phyloP scores from a whole-genome alignment of 2,113 vertebrate genomes.

The Theristicus caerulescens region DNA sequence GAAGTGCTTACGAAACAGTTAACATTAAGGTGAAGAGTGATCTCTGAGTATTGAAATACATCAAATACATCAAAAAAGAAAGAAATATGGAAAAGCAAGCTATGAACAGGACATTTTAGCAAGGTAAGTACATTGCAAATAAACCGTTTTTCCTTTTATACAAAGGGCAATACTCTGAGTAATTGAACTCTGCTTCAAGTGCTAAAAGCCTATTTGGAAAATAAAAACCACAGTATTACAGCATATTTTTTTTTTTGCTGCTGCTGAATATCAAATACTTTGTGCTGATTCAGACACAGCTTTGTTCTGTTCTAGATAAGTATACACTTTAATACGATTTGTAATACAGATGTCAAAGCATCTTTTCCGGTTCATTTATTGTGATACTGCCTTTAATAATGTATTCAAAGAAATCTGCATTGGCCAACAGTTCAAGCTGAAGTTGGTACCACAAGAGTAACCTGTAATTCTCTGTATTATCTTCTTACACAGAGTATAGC shows the following conservation, averaged over 20 bases:
- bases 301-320: neutral
- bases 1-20: neutral
- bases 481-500: neutral
- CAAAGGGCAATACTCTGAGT: neutral
- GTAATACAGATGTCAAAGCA: conserved; percentile 12
- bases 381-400: neutral
- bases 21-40: neutral
- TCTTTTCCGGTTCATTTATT: neutral
- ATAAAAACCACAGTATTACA: neutral
- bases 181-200: neutral
- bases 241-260: neutral
- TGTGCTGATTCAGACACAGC: neutral
- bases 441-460: neutral
- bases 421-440: neutral
- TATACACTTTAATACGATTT: neutral
- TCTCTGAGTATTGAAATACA: neutral
- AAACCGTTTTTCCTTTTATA: neutral
- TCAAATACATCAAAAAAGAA: neutral
- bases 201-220: conserved; percentile 3
- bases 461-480: neutral
- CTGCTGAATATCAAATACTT: neutral
- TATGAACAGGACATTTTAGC: neutral
- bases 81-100: neutral
- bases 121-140: neutral
- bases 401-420: neutral